These are phyloP conservation scores for Atractosteus spatula DNA, from an alignment of 2,113 vertebrate genomes.

Conservation along the genomic window DNA sequence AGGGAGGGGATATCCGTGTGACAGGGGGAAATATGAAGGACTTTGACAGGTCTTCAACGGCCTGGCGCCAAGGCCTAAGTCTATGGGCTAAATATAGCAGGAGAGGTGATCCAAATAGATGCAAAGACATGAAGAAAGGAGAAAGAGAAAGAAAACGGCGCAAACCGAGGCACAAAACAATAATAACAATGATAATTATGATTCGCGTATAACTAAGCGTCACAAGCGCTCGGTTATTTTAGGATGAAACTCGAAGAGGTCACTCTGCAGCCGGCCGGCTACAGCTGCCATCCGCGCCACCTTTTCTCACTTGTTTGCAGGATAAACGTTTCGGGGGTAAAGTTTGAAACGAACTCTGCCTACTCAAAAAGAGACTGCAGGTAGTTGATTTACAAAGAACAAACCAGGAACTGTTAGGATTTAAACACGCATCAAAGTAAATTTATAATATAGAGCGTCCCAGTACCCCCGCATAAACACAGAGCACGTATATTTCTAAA, in stretches of 20 bases:
- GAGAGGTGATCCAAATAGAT: conserved; percentile 78
- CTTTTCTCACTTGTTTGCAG: no score
- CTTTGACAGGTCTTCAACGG: conserved; percentile 96
- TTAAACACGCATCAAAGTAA: no score
- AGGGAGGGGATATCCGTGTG: conserved; percentile 73
- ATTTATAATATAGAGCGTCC: no score
- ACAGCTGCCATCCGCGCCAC: no score
- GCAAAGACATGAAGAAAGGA: conserved; percentile 75
- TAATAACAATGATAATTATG: conserved; percentile 50
- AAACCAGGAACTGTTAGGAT: no score
- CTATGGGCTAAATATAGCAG: conserved; percentile 86
- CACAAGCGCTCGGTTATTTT: conserved; percentile 33
- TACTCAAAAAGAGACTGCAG: no score
- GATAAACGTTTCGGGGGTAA: no score
- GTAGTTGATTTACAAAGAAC: no score
- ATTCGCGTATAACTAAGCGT: conserved; percentile 35
- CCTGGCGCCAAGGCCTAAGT: conserved; percentile 90
- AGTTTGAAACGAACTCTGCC: no score
- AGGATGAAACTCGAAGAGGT: conserved; percentile 41
- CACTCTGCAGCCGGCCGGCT: no score
- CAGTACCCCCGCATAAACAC: no score
- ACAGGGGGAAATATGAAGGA: conserved; percentile 92
- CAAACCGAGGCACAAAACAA: conserved; percentile 40
- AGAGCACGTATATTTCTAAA: no score
- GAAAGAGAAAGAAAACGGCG: conserved; percentile 56